Evolutionary conservation across 2,888 invertebrate species (phyloP).

Genomic region (Bembecia ichneumoniformis): DNA sequence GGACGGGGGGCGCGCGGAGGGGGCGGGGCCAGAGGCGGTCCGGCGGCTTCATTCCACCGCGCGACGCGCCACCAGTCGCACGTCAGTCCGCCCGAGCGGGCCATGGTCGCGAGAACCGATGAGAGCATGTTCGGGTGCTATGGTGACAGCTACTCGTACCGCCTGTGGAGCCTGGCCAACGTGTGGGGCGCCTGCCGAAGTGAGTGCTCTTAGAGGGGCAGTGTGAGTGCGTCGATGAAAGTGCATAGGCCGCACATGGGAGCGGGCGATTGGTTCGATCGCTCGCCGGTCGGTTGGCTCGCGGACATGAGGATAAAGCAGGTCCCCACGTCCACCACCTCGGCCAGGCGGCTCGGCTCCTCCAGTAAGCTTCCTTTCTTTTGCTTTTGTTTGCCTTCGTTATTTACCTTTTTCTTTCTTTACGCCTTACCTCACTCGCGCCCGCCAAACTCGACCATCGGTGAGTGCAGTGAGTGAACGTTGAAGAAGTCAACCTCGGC

Average conservation of each 20-base stretch:
- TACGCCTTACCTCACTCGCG: neutral
- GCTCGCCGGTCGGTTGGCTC: constrained; percentile 66
- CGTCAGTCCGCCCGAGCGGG: constrained; percentile 73
- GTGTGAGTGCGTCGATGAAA: constrained; percentile 51
- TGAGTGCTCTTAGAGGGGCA: constrained; percentile 60
- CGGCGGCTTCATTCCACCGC: constrained; percentile 61
- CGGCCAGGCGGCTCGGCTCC: constrained; percentile 69
- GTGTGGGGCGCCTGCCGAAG: constrained; percentile 83
- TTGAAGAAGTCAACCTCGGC: no score
- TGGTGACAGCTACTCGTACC: constrained; percentile 82
- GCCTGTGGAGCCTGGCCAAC: constrained; percentile 83
- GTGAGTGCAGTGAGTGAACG: no score
- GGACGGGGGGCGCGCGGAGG: constrained; percentile 16
- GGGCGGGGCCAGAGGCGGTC: constrained; percentile 32
- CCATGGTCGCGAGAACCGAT: constrained; percentile 87
- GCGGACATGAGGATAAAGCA: constrained; percentile 71
- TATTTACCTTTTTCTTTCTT: constrained; percentile 15
- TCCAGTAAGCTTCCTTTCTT: constrained; percentile 70
- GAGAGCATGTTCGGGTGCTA: constrained; percentile 83
- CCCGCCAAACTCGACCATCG: no score
- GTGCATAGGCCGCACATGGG: constrained; percentile 68
- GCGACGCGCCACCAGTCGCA: constrained; percentile 57
- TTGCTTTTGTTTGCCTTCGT: constrained; percentile 55
- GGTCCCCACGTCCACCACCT: constrained; percentile 66
- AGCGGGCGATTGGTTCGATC: constrained; percentile 67